Evolutionary conservation across 1,140 invertebrate species (phyloP).

Genomic region (Paraescarpia echinospica): DNA sequence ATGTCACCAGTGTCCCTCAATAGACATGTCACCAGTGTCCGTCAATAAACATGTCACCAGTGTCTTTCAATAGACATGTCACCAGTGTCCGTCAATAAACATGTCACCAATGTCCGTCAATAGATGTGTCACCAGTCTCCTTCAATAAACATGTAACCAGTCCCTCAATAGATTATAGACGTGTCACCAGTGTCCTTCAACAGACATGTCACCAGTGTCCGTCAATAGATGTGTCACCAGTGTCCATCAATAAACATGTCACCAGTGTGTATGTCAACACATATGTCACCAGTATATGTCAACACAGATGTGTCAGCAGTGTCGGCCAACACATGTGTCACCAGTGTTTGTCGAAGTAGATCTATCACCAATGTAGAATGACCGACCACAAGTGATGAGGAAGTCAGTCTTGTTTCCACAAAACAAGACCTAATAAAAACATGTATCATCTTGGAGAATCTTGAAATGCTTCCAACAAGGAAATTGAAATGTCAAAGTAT

Average conservation of each 20-base stretch:
- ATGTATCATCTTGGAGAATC: neutral
- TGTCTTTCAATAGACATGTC: too few species aligned
- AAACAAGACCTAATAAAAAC: neutral
- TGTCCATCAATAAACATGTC: too few species aligned
- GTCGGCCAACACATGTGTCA: neutral
- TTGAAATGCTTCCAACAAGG: neutral
- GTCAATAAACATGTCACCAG: too few species aligned
- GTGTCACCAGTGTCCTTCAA: too few species aligned
- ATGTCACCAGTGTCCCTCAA: neutral
- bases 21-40: too few species aligned
- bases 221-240: too few species aligned
- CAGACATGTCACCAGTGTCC: too few species aligned
- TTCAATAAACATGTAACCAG: neutral
- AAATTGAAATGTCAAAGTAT: neutral
- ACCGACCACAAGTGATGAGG: neutral
- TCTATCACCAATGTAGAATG: too few species aligned
- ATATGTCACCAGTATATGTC: neutral
- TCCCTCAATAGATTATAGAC: too few species aligned
- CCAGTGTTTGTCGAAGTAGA: neutral
- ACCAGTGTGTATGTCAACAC: neutral
- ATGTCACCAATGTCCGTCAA: slow-evolving; percentile 1
- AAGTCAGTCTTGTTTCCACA: neutral
- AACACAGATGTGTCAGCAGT: neutral
- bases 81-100: neutral
- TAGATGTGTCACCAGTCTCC: neutral